These are phyloP conservation scores for Carapus acus DNA, from an alignment of 2,797 vertebrate species.

Conservation along the genomic window DNA sequence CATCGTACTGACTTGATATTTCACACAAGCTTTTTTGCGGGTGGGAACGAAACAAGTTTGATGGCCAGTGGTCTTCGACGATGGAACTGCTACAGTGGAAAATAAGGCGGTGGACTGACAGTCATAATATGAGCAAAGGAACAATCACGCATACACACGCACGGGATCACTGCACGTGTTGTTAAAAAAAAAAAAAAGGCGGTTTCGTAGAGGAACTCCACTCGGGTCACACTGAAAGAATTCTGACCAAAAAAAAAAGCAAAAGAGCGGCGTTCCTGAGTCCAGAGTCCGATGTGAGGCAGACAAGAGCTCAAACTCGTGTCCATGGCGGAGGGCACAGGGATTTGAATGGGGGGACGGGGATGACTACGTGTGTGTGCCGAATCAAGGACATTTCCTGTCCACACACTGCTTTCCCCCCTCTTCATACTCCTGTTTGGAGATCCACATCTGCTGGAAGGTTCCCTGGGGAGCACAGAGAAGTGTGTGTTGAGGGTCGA, in stretches of 20 bases:
- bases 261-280: constrained; percentile 64
- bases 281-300: constrained; percentile 64
- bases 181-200: constrained; percentile 22
- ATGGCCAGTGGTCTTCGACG: too few species aligned
- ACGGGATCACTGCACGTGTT: constrained; percentile 18
- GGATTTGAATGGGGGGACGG: not conserved
- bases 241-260: constrained; percentile 45
- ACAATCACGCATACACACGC: constrained; percentile 24
- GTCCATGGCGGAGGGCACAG: constrained; percentile 17
- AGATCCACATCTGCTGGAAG: constrained; percentile 99
- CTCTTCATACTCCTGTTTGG: constrained; percentile 98
- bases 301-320: constrained; percentile 33
- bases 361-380: too few species aligned
- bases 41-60: too few species aligned
- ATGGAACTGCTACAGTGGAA: constrained; percentile 18
- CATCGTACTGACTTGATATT: constrained; percentile 4
- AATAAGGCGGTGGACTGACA: constrained; percentile 36
- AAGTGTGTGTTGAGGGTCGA: not conserved
- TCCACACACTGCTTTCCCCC: constrained; percentile 98
- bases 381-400: constrained; percentile 92
- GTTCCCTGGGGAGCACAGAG: constrained; percentile 77
- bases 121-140: constrained; percentile 23
- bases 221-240: not conserved
- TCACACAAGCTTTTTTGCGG: not conserved
- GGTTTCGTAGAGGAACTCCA: constrained; percentile 39